Conservation (phyloP, 2,888 invertebrate species). For the Tetranychus truncatus region DNA sequence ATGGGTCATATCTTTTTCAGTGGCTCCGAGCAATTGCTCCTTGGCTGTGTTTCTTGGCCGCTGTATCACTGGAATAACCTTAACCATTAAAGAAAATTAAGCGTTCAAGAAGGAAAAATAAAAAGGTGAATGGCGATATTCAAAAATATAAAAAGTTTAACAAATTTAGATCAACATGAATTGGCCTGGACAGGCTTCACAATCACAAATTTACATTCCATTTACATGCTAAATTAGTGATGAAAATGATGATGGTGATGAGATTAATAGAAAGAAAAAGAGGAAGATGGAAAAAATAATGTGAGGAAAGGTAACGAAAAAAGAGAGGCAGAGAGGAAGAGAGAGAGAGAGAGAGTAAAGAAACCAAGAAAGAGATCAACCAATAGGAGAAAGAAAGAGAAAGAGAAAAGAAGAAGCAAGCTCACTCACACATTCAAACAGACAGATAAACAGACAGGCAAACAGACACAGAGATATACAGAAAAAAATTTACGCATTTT, state of each 20-base stretch:
- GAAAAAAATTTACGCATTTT: background rate
- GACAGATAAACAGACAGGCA: background rate
- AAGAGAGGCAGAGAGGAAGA: constrained; percentile 5
- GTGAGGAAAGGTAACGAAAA: background rate
- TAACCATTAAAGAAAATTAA: background rate
- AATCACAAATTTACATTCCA: background rate
- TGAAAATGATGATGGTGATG: background rate
- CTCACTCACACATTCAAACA: background rate
- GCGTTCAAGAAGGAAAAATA: background rate
- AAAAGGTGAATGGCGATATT: background rate
- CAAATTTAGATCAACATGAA: background rate
- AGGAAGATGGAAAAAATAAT: constrained; percentile 6
- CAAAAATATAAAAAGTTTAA: background rate
- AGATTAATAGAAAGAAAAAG: background rate
- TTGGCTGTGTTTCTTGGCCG: background rate
- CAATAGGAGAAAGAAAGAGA: constrained; percentile 4
- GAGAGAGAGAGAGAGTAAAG: background rate
- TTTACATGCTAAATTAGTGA: background rate
- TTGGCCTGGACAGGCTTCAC: background rate
- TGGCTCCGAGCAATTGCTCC: background rate
- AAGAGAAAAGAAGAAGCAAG: background rate
- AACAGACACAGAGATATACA: background rate
- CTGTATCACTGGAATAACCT: background rate
- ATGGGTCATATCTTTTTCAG: constrained; percentile 5
- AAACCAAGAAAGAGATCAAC: background rate